Base-by-base conservation (phyloP, 2,888 invertebrate species). In the Perdita meconis region DNA sequence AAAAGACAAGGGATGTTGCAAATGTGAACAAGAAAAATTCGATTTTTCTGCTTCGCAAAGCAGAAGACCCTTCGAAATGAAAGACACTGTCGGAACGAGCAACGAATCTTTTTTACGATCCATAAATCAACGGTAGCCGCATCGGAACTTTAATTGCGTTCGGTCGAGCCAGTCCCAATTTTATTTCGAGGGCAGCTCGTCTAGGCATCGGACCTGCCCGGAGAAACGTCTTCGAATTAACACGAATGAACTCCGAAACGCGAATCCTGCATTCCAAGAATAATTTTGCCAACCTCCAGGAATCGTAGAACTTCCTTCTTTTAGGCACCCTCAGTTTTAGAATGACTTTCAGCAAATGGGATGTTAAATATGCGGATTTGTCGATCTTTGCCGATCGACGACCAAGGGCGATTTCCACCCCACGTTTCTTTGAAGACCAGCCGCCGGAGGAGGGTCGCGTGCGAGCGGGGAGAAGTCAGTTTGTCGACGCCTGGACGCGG, bases 131-230 rank as follows among this genome's bases (percentile, higher is more conserved):
- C 67, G 42, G 67, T 44, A 57, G 71, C 77, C 77, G 64, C 61
- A 63, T 70, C 60, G 81, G 78, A 86, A 87, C 80, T 87, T 86
- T 87, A 87, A 88, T 88, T 85, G 83, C 80, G 77, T 81, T 80
- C 86, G 84, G 82, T 82, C 83, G 82, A 86, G 81, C n/a, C 75
- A 76, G 76, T 60, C 65, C 72, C 30, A 65, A 66, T 63, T 71
- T 63, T 73, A 80, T 78, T 78, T 71, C 26, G 5, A 47, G 19
- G 26, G 10, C n/a, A 47, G 22, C 30, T 6, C 8, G 3, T 12
- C 24, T 19, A 4, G n/a, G n/a, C 36, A 47, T 56, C 30, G n/a
- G 36, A 59, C 44, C 53, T 65, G 36, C 70, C 44, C 36, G n/a
- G 10, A 56, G n/a, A 53, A n/a, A 19, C 24, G 56, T 59, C 63